Base-by-base conservation (phyloP, 2,888 invertebrate species). In the Junonia oenone region DNA sequence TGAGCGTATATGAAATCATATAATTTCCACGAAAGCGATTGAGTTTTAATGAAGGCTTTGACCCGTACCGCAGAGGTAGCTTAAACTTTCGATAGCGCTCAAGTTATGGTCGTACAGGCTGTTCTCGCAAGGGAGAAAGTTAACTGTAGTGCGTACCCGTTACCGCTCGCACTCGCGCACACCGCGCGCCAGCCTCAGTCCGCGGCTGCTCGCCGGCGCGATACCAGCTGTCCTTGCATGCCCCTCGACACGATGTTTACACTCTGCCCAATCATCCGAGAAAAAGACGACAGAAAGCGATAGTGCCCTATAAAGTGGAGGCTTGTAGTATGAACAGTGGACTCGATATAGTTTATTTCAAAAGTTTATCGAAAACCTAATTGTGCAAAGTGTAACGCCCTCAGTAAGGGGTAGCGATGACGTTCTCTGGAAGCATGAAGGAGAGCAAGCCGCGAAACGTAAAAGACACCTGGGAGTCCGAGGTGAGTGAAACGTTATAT, bases 61-160 rank as follows among this genome's bases (percentile, higher is more conserved):
- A 86, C 84, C 85, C 79, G 76, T 67, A 76, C 79, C 73, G 73
- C 75, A 75, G 75, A 71, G 73, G 71, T 70, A 73, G 72, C 66
- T 70, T 72, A 73, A 76, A 88, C 89, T 89, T 90, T 88, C 88
- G 88, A 84, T 88, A 78, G 78, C 78, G 83, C 78, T 67, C 76
- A 79, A 75, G 72, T 76, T 81, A 78, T 78, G 77, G 78, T 68
- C 26, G 53, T 52, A 51, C 31, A 51, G 22, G 48, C 53, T 19
- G 52, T 46, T 51, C 50, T 70, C 72, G 73, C 67, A 68, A 68
- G 76, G 80, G 89, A 89, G 91, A 91, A 91, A 91, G 91, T 91
- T 91, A 89, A 90, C 90, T 83, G 90, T 90, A 78, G 83, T 84
- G 83, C 85, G 88, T 78, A 74, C 86, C 82, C 85, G 82, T 83